Evolutionary conservation across 2,888 invertebrate species (phyloP).

Genomic region (Smittia aterrima): DNA sequence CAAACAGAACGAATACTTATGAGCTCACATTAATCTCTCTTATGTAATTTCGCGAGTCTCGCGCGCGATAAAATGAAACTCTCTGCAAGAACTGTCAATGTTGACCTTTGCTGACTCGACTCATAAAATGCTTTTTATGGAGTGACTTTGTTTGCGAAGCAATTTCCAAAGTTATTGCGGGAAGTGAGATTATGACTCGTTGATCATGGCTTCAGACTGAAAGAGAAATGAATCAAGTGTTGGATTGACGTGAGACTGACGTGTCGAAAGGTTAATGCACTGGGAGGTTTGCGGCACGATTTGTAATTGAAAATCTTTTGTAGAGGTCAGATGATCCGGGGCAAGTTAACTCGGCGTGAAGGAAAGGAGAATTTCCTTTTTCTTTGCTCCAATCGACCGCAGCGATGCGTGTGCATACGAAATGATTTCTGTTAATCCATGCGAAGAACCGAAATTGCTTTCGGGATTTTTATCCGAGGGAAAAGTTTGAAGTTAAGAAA

Average conservation of each 20-base stretch:
- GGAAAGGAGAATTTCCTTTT: too few relatives aligned
- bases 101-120: neutral
- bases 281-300: too few relatives aligned
- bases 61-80: conserved; percentile 5
- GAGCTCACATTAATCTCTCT: neutral
- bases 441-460: too few relatives aligned
- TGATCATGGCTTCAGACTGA: neutral
- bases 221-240: conserved; percentile 10
- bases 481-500: too few relatives aligned
- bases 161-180: neutral
- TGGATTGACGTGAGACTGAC: neutral
- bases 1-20: conserved; percentile 18
- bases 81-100: neutral
- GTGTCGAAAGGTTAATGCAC: too few relatives aligned
- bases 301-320: too few relatives aligned
- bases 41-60: neutral
- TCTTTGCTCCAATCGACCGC: too few relatives aligned
- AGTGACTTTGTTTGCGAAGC: neutral
- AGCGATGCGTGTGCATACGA: too few relatives aligned
- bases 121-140: neutral
- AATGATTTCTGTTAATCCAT: too few relatives aligned
- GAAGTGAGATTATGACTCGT: neutral
- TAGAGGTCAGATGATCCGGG: too few relatives aligned
- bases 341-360: too few relatives aligned
- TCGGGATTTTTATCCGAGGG: too few relatives aligned